These are phyloP conservation scores for Orchesella flavescens DNA, from an alignment of 2,888 invertebrate genomes.

Conservation along the genomic window DNA sequence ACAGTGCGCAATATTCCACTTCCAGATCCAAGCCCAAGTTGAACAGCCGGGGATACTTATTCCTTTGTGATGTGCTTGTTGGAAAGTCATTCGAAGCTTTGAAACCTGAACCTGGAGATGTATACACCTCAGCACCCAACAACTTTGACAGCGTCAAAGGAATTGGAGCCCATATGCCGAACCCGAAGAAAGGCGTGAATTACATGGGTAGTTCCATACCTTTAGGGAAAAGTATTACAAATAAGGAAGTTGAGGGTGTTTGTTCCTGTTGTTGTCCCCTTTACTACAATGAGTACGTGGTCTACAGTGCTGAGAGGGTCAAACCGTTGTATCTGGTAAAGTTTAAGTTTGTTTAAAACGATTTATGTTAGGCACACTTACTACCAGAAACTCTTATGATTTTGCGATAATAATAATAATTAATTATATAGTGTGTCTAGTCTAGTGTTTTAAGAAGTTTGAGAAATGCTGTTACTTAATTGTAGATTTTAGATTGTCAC, in stretches of 20 bases:
- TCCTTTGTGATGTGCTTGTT: conserved; percentile 57
- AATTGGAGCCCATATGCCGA: background rate
- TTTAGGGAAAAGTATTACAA: conserved; percentile 6
- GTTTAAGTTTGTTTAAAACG: too few relatives aligned
- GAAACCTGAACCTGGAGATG: background rate
- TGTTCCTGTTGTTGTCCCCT: background rate
- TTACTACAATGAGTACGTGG: conserved; percentile 17
- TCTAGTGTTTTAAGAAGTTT: too few relatives aligned
- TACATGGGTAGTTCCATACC: background rate
- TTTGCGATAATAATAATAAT: too few relatives aligned
- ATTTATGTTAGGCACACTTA: too few relatives aligned
- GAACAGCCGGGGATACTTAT: conserved; percentile 16
- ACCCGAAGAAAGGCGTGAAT: background rate
- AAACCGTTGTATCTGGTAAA: conserved; percentile 9
- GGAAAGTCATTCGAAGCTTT: conserved; percentile 37
- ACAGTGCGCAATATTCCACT: background rate
- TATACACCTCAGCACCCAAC: background rate
- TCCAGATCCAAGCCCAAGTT: background rate
- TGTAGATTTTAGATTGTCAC: too few relatives aligned
- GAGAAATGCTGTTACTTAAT: too few relatives aligned
- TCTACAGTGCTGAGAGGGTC: background rate
- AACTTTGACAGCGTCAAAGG: conserved; percentile 29
- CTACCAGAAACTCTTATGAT: too few relatives aligned
- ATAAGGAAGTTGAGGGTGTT: too few relatives aligned
- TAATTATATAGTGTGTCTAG: too few relatives aligned